A percentile compares a stretch with the other conserved stretches of the same genome.
phyloP scores from a whole-genome alignment of 2,888 invertebrate genomes.

The Pandemis heparana region DNA sequence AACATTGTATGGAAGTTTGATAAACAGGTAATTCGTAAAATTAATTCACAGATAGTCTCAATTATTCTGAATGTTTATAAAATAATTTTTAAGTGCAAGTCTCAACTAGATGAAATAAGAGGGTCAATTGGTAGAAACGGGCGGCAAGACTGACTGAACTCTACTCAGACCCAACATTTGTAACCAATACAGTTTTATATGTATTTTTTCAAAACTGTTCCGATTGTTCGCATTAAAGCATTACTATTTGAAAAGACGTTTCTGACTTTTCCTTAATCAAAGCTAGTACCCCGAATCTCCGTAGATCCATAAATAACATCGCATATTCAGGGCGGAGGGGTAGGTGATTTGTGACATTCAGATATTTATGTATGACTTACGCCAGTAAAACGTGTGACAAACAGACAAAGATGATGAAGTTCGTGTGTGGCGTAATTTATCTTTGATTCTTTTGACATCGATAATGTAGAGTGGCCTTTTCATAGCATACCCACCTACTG shows the following conservation, averaged over 20 bases:
- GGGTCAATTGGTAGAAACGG: conserved; percentile 65
- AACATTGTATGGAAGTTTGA: conserved; percentile 12
- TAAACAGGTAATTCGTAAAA: not conserved
- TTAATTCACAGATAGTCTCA: conserved; percentile 6
- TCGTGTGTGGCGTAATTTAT: not conserved
- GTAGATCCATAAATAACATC: conserved; percentile 1
- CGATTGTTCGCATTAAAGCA: conserved; percentile 75
- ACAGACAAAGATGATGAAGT: not conserved
- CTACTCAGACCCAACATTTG: conserved; percentile 59
- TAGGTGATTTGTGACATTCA: conserved; percentile 5
- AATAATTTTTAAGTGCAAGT: conserved; percentile 35
- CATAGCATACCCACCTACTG: not conserved
- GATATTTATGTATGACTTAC: not conserved
- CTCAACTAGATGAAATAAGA: conserved; percentile 39
- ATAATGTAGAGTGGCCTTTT: not conserved
- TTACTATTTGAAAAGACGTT: conserved; percentile 61
- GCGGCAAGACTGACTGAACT: conserved; percentile 69
- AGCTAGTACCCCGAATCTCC: not conserved
- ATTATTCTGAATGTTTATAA: conserved; percentile 20
- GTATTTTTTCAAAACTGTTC: conserved; percentile 76
- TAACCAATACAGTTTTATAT: conserved; percentile 63
- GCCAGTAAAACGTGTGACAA: not conserved
- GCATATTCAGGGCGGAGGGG: conserved; percentile 16
- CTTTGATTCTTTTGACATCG: not conserved
- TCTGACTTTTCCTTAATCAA: conserved; percentile 38